phyloP scores from a whole-genome alignment of 2,113 vertebrate genomes.

The Thermophis baileyi region DNA sequence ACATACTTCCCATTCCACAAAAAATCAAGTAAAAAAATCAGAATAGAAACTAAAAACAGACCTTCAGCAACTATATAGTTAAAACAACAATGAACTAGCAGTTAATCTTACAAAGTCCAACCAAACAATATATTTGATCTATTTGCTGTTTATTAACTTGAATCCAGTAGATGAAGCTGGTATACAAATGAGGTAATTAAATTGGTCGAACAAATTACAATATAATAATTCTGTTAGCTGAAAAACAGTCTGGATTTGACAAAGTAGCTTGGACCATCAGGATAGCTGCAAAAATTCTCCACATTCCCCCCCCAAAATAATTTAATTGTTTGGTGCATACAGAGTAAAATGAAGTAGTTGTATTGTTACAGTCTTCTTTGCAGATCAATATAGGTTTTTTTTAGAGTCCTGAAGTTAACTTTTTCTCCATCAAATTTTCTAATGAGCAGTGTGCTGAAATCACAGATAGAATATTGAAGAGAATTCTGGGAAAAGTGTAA shows the following conservation, averaged over 20 bases:
- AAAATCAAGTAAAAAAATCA: not conserved
- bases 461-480: not conserved
- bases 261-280: not conserved
- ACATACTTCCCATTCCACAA: not conserved
- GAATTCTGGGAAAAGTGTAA: not conserved
- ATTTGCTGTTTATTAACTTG: not conserved
- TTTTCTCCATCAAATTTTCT: not conserved
- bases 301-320: not conserved
- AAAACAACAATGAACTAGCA: not conserved
- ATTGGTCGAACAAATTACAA: not conserved
- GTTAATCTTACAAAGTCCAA: not conserved
- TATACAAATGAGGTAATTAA: not conserved
- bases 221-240: not conserved
- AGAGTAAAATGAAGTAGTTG: not conserved
- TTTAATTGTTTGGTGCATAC: not conserved
- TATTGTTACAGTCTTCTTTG: not conserved
- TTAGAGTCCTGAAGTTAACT: not conserved
- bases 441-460: not conserved
- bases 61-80: not conserved
- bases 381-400: not conserved
- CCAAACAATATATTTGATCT: not conserved
- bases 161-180: not conserved
- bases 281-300: not conserved
- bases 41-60: not conserved
- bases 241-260: not conserved